Base-by-base conservation (phyloP, 2,797 vertebrate genomes). In the Phrynocephalus guinanensis region DNA sequence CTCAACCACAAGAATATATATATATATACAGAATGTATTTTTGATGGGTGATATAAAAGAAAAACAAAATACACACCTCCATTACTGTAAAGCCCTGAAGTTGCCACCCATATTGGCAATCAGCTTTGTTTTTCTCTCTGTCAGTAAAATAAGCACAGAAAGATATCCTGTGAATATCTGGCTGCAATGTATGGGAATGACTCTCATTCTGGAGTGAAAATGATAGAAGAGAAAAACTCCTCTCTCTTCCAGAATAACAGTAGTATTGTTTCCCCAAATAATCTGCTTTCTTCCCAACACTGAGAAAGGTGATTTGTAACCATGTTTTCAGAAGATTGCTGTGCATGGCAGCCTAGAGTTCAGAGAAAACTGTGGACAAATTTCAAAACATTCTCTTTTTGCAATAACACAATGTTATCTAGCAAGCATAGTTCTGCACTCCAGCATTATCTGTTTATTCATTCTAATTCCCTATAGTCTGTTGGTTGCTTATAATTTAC, bases 81-180 rank as follows among this genome's bases (percentile, higher is more conserved):
- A 90, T 48, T 91, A 80, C 26, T 26, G 67, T 48, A 84, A 89
- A 85, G 85, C 24, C 0, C 44, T 26, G 48, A 5, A 79, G 63
- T 28, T 3, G 1, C 0, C 60, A 85, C 38, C 84, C 15, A 78
- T 11, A 66, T 3, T 77, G 38, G 44, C 0, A 81, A 71, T 82
- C 0, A n/a, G 1, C 13, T 60, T 70, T 85, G 79, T 20, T 48
- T 6, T 22, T 15, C 44, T 1, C 1, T 52, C n/a, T 52, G 3
- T 10, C 0, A 71, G 50, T 71, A 83, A 73, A 52, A 0, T 76
- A 20, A 26, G 63, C 67, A 77, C 71, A 1, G 1, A 86, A 89
- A 75, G 13, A 16, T 10, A 78, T 73, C 30, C 44, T 78, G 2
- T 44, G 1, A 82, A 28, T 63, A 83, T 88, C 86, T 88, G 8